phyloP scores from a whole-genome alignment of 2,797 vertebrate species.

The Neosilurus hyrtlii region DNA sequence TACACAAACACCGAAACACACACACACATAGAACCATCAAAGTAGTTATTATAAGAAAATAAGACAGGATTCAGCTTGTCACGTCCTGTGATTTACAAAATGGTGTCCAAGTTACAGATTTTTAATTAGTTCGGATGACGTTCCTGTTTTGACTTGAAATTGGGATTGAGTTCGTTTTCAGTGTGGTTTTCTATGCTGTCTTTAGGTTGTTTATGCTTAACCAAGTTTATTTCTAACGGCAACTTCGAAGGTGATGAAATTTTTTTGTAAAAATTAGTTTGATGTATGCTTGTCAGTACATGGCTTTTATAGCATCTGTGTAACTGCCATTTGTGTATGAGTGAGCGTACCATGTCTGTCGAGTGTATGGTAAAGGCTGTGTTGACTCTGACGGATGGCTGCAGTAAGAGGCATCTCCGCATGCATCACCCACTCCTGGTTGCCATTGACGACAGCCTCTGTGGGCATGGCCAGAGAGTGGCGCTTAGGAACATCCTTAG shows the following conservation, averaged over 20 bases:
- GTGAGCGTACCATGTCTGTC: slow-evolving; percentile 89
- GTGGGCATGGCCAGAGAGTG: slow-evolving; percentile 96
- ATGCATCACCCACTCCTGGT: slow-evolving; percentile 98
- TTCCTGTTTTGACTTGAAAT: background rate
- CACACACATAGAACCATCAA: slow-evolving; percentile 28
- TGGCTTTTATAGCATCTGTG: background rate
- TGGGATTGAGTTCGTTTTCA: background rate
- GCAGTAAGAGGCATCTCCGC: slow-evolving; percentile 95
- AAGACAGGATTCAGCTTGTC: background rate
- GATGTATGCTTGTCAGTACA: slow-evolving; percentile 42
- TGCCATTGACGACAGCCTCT: slow-evolving; percentile 93
- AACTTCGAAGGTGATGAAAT: background rate
- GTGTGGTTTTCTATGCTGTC: background rate
- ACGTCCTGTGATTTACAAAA: background rate
- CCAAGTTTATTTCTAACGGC: background rate
- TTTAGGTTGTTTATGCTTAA: background rate
- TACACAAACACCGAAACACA: slow-evolving; percentile 16
- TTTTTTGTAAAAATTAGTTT: no score
- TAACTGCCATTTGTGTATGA: background rate
- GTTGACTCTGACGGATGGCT: slow-evolving; percentile 97
- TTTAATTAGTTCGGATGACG: background rate
- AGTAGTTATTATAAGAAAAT: background rate
- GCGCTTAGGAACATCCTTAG: slow-evolving; percentile 96
- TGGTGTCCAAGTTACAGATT: background rate
- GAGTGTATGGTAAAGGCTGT: slow-evolving; percentile 90